phyloP scores from a whole-genome alignment of 2,113 vertebrate species.

The Morone saxatilis region DNA sequence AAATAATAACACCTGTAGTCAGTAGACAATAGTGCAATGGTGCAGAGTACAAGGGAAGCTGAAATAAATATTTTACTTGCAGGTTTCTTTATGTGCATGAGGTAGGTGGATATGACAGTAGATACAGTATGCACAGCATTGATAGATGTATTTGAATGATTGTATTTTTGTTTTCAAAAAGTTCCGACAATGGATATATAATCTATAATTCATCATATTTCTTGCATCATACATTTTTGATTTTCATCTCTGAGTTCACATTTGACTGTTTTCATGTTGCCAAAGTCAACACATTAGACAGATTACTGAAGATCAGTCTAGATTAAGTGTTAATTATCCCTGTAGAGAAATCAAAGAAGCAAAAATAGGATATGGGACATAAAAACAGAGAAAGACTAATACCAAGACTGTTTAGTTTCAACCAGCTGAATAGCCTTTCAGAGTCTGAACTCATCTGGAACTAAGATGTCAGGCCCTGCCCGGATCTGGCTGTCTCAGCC shows the following conservation, averaged over 20 bases:
- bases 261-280: neutral
- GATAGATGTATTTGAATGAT: too few species aligned
- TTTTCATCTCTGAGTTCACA: neutral
- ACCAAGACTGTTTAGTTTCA: slow-evolving; percentile 26
- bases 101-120: too few species aligned
- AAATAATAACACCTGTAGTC: too few species aligned
- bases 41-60: too few species aligned
- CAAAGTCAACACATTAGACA: slow-evolving; percentile 22
- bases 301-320: slow-evolving; percentile 13
- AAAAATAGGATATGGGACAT: neutral
- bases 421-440: slow-evolving; percentile 52
- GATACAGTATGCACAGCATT: too few species aligned
- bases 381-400: neutral
- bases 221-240: too few species aligned
- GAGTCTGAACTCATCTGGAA: slow-evolving; percentile 61
- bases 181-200: too few species aligned
- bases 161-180: too few species aligned
- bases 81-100: too few species aligned
- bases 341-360: neutral
- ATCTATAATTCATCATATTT: neutral
- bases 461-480: slow-evolving; percentile 41
- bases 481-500: slow-evolving; percentile 50
- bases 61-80: too few species aligned
- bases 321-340: slow-evolving; percentile 2
- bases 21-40: too few species aligned